Evolutionary conservation across 2,797 vertebrate species (phyloP).

Genomic region (Pristis pectinata): DNA sequence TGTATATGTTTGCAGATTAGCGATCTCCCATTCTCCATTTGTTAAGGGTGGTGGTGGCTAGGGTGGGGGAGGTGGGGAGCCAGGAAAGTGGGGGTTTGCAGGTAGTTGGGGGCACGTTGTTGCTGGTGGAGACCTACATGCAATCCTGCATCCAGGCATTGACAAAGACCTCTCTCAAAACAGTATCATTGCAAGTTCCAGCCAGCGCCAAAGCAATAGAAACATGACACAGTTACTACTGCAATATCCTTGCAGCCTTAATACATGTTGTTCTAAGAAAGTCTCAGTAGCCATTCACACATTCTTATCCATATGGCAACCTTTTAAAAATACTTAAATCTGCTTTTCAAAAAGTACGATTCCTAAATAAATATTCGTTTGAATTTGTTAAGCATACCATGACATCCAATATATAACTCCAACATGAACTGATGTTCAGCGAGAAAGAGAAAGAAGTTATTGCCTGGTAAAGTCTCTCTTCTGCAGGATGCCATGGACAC

Average conservation of each 20-base stretch:
- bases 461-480: background rate
- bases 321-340: background rate
- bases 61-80: no score
- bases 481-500: background rate
- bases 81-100: no score
- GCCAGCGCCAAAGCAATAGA: background rate
- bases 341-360: background rate
- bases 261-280: background rate
- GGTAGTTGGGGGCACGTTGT: no score
- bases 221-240: background rate
- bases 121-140: background rate
- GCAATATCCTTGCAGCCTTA: background rate
- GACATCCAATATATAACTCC: background rate
- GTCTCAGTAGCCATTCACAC: background rate
- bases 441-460: background rate
- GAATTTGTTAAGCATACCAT: background rate
- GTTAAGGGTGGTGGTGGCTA: background rate
- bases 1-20: background rate
- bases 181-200: background rate
- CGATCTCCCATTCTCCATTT: background rate
- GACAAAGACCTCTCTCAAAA: background rate
- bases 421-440: background rate
- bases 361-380: background rate
- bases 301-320: background rate
- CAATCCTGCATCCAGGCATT: background rate